Evolutionary conservation across 1,140 invertebrate genomes (phyloP), one percentile per base, ranked within the genome.

Genomic region (Platorchestia sp.): DNA sequence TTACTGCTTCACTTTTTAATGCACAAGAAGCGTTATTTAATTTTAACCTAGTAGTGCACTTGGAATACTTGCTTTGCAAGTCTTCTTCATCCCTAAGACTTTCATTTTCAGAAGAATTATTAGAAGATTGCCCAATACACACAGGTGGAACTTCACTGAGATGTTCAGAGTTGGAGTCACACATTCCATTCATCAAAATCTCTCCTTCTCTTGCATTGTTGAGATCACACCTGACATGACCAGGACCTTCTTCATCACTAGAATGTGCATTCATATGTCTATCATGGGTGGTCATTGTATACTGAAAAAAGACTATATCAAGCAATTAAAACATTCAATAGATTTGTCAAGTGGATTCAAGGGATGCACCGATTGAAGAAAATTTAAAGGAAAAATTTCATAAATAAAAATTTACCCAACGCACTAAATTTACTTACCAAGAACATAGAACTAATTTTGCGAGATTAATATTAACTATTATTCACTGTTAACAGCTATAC

Each of bases 221-320:
- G 27, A 75, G 10, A 75, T 22, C 27, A 36, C 27, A 75, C 27
- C 36, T 75, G 7, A 19, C 27, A 22, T 75, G 59, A 75, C 36
- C 59, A 75, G 59, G 59, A 75, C 36, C 27, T 75, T 36, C 36
- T 75, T 36, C 59, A 75, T 75, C 47, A 51, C 47, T 75, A 19
- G 59, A 41, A 91, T 22, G 45, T 45, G 53, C 86, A 45, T 41
- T 45, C 86, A 95, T 86, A 40, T 95, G 41, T 90, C 95, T 95
- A 95, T 96, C 95, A 40, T 86, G 44, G 45, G 95, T 95, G 90
- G 91, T 95, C 42, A 95, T 44, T 43, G 87, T 93, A 47, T 96
- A 95, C 95, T 96, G 95, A 45, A 93, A 93, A 93, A 93, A 75
- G 59, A 75, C 36, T 75, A 22, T 19, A 36, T 1, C 47, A 7